Base-by-base conservation (phyloP, 2,797 vertebrate genomes). In the Pangasius larnaudii region DNA sequence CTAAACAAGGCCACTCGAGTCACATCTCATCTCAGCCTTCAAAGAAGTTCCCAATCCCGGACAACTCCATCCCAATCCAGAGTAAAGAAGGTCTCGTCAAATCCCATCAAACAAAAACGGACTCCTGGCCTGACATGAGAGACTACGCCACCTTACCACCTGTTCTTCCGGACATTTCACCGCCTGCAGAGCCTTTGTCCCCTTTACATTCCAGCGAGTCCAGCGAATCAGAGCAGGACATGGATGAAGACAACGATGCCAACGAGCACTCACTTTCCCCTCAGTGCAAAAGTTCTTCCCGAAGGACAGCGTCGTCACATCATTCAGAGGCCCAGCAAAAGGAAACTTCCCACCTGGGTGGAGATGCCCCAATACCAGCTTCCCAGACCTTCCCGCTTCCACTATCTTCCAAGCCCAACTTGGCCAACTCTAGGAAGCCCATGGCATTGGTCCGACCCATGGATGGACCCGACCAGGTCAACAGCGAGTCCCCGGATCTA, bases 381-480 rank as follows among this genome's bases (percentile, higher is more conserved):
- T 94, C 95, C 67, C 98, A 98, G 95, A 94, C 94, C 18, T 98
- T 98, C 19, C 97, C 97, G 39, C 94, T 97, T 0, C 93, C 96
- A 1, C 94, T 98, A 86, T 94, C 96, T 22, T 96, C 96, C 19
- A 99, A 99, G 94, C 95, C 94, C 61, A 95, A 92, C 81, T 91
- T 94, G 42, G 92, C 93, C 82, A 96, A 98, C 95, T 96, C 96
- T 85, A 96, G 96, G 93, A 99, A 99, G 94, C 98, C 99, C 67
- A 99, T 97, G 0, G 99, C 99, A 0, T 98, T 99, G 0, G 98
- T 99, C 82, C 96, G 98, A 83, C 98, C 99, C 86, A 98, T 99
- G 98, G 98, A 99, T 33, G 98, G 97, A 79, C 98, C 97, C 91
- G 98, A 99, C 88, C 98, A 98, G 94, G 94, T 95, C 46, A 94